Percentiles rank a stretch among this genome's conserved stretches.
phyloP scores from a whole-genome alignment of 92 coral and sea anemone genomes.

The Blastomussa wellsi region DNA sequence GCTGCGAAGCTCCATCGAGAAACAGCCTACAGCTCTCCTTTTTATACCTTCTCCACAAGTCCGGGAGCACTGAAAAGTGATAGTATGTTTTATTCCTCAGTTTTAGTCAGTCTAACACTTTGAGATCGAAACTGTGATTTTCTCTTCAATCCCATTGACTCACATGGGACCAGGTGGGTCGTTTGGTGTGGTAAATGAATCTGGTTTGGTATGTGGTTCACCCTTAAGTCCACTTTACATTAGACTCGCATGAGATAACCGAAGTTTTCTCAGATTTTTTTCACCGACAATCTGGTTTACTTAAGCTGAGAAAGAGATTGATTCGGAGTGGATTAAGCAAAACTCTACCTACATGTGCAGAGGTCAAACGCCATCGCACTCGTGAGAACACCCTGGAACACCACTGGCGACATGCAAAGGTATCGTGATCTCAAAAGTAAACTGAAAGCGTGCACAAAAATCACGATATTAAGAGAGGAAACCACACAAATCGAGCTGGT shows the following conservation, averaged over 20 bases:
- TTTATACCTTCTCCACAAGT: slow-evolving; percentile 86
- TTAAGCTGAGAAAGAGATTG: neutral
- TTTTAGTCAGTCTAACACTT: neutral
- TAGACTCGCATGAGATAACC: no score
- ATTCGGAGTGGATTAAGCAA: neutral
- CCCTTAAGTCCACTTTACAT: neutral
- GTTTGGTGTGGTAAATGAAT: neutral
- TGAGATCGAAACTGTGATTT: neutral
- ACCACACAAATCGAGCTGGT: no score
- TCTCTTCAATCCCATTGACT: neutral
- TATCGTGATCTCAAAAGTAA: no score
- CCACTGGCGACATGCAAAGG: neutral
- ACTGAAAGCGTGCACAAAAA: no score
- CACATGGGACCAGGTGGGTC: neutral
- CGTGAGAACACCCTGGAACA: no score
- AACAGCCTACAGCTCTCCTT: slow-evolving; percentile 75
- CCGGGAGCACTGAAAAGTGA: slow-evolving; percentile 76
- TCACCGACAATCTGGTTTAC: neutral
- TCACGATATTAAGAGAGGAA: no score
- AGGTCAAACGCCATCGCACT: neutral
- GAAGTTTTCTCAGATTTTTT: no score
- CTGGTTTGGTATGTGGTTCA: neutral
- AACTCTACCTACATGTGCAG: neutral
- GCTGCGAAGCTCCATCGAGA: slow-evolving; percentile 14
- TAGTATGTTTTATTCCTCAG: no score